Evolutionary conservation across 2,113 vertebrate genomes (phyloP).

Genomic region (Marmota monax): DNA sequence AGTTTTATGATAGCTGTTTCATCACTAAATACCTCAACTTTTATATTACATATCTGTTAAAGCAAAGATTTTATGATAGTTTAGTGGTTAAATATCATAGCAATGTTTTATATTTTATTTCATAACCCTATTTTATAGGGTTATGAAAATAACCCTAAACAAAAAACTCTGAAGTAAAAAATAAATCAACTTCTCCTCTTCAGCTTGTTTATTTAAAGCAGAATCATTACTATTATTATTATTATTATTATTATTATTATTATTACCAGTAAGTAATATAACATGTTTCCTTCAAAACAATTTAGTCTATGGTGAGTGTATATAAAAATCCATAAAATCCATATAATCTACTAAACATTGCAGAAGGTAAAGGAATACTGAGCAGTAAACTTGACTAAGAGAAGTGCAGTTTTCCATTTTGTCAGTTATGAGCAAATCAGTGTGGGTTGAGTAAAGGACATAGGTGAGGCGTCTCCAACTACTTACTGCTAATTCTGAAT

Average conservation of each 20-base stretch:
- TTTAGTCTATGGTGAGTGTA: neutral
- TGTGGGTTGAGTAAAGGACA: neutral
- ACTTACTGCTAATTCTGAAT: neutral
- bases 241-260: too few relatives aligned
- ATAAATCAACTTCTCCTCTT: neutral
- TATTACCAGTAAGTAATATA: neutral
- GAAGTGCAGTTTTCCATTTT: neutral
- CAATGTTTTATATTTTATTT: neutral
- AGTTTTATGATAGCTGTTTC: neutral
- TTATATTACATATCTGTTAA: neutral
- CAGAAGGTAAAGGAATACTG: neutral
- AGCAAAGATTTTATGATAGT: neutral
- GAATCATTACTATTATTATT: neutral
- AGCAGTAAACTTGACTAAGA: conserved; percentile 33
- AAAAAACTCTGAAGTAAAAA: conserved; percentile 6
- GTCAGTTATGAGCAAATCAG: neutral
- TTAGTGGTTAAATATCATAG: conserved; percentile 11
- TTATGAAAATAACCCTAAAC: conserved; percentile 20
- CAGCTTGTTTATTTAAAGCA: neutral
- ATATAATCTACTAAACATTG: neutral
- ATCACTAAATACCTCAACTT: neutral
- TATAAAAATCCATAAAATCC: neutral
- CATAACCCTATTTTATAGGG: too few relatives aligned
- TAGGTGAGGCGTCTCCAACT: neutral
- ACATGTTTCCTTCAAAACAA: neutral